phyloP scores from a whole-genome alignment of 2,797 vertebrate genomes.

The Benthosema pterotum region DNA sequence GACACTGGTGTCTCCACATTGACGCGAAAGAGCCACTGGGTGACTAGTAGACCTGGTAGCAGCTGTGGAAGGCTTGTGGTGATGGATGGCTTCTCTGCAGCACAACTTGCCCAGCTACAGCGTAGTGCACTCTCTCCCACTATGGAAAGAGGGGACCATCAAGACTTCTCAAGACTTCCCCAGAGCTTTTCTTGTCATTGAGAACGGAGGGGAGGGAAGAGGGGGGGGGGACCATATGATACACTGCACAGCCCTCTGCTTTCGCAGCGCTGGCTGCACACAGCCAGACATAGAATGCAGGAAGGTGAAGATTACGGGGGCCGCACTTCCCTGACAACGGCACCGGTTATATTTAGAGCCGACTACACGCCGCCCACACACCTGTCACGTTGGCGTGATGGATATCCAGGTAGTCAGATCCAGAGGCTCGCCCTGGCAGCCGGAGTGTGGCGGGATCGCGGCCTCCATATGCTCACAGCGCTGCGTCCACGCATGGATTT shows the following conservation, averaged over 20 bases:
- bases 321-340: constrained; percentile 34
- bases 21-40: no score
- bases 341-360: constrained; percentile 47
- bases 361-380: constrained; percentile 62
- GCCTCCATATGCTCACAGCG: constrained; percentile 31
- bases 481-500: background rate
- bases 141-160: constrained; percentile 49
- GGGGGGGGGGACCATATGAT: constrained; percentile 25
- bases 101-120: constrained; percentile 31
- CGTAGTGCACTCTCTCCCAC: constrained; percentile 28
- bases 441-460: constrained; percentile 40
- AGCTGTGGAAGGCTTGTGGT: constrained; percentile 52
- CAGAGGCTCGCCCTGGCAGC: constrained; percentile 46
- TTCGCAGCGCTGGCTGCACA: background rate
- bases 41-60: constrained; percentile 45
- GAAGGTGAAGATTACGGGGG: constrained; percentile 16
- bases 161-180: constrained; percentile 40
- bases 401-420: constrained; percentile 66
- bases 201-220: constrained; percentile 22
- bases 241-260: constrained; percentile 8
- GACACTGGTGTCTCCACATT: no score
- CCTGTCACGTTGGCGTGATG: constrained; percentile 58
- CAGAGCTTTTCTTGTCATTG: constrained; percentile 63
- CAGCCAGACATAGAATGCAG: constrained; percentile 13
- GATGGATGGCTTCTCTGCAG: constrained; percentile 64